Conservation (phyloP, 2,113 vertebrate species). For the Monarcha castaneiventris region DNA sequence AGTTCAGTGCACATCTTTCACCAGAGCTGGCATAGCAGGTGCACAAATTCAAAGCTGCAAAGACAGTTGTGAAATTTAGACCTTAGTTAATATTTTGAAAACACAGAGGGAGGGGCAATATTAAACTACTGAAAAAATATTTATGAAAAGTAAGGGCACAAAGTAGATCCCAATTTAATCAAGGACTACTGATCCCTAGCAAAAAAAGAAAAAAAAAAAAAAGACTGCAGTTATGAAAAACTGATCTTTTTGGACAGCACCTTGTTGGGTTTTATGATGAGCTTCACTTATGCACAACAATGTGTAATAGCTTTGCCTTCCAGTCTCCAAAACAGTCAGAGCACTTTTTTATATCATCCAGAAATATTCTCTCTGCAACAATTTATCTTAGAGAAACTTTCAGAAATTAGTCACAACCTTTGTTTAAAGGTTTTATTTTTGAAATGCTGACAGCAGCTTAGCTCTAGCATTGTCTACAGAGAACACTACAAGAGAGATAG, state of each 20-base stretch:
- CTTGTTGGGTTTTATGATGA: background rate
- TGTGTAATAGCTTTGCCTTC: background rate
- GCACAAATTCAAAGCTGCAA: background rate
- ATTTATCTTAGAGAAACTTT: background rate
- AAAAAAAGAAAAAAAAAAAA: background rate
- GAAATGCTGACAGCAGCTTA: background rate
- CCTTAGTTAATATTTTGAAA: background rate
- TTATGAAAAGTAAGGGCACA: background rate
- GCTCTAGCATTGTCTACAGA: background rate
- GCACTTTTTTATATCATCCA: background rate
- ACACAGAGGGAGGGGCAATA: background rate
- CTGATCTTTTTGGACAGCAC: background rate
- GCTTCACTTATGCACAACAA: background rate
- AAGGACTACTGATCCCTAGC: background rate
- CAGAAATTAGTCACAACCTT: background rate
- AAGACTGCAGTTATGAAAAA: background rate
- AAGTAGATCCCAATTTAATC: background rate
- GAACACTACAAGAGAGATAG: background rate
- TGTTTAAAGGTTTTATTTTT: constrained; percentile 7
- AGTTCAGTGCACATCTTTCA: background rate
- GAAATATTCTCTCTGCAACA: background rate
- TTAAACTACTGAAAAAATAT: background rate
- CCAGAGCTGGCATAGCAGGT: background rate
- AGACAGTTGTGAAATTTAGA: background rate
- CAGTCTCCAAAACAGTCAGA: background rate